A percentile compares a stretch with the other conserved stretches of the same genome.
Conservation (phyloP, 2,113 vertebrate species). For the Phoxinus phoxinus region DNA sequence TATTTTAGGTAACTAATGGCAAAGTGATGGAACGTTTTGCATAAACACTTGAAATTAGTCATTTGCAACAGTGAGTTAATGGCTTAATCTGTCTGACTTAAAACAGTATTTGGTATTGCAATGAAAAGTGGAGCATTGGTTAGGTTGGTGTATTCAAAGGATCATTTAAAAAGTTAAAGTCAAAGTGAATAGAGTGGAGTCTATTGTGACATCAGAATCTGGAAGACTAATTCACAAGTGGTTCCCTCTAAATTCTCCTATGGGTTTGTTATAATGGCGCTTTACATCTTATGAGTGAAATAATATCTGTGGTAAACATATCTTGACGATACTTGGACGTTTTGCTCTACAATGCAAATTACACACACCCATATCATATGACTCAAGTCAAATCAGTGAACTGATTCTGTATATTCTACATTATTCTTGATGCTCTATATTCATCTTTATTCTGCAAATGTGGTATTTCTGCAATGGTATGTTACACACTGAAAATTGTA, state of each 20-base stretch:
- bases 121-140: background rate
- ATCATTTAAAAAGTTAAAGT: conserved; percentile 3
- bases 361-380: too few species aligned
- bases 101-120: background rate
- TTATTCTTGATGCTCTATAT: background rate
- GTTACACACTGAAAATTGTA: background rate
- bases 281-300: too few species aligned
- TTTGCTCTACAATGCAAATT: too few species aligned
- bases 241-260: too few species aligned
- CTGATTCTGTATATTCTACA: background rate
- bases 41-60: conserved; percentile 32
- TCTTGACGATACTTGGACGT: too few species aligned
- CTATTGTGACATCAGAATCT: too few species aligned
- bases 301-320: too few species aligned
- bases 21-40: conserved; percentile 30
- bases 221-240: too few species aligned
- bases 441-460: background rate
- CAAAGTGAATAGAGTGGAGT: background rate
- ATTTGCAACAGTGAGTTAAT: conserved; percentile 12
- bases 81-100: conserved; percentile 2
- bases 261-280: too few species aligned
- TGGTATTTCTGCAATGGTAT: background rate
- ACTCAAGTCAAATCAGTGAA: background rate
- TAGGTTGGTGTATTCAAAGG: background rate
- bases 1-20: conserved; percentile 10